These are phyloP conservation scores for Sitta carolinensis DNA, from an alignment of 2,797 vertebrate genomes.

Conservation along the genomic window DNA sequence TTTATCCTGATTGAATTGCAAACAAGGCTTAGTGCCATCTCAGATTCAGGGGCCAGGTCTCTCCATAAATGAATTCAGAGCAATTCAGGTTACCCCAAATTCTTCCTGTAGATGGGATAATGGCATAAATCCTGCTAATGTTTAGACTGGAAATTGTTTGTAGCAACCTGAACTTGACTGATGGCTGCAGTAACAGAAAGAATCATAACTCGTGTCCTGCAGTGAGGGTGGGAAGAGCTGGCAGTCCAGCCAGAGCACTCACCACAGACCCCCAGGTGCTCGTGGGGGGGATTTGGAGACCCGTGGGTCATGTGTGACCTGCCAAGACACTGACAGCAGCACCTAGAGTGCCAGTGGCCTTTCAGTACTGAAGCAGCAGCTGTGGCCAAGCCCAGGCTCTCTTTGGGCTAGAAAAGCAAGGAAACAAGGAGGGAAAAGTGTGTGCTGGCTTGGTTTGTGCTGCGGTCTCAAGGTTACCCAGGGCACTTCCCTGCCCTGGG, in stretches of 20 bases:
- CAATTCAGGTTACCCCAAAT: conserved; percentile 46
- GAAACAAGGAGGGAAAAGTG: not conserved
- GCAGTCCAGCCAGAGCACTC: not conserved
- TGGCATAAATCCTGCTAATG: conserved; percentile 57
- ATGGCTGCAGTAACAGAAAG: not conserved
- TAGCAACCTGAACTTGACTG: conserved; percentile 53
- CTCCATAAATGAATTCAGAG: conserved; percentile 32
- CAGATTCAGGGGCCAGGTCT: conserved; percentile 1
- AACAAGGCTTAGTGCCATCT: conserved; percentile 66
- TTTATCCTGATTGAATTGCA: conserved; percentile 70
- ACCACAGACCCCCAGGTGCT: not conserved
- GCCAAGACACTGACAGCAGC: not conserved
- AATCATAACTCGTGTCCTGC: not conserved
- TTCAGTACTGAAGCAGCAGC: not conserved
- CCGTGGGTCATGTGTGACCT: accelerated
- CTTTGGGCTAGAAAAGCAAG: not conserved
- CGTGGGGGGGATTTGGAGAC: not conserved
- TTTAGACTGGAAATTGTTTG: conserved; percentile 63
- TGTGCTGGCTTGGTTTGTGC: not conserved
- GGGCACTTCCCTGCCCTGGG: not conserved
- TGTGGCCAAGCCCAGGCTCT: not conserved
- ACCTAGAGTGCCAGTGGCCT: not conserved
- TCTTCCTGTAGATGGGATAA: conserved; percentile 58
- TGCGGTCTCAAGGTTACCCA: not conserved
- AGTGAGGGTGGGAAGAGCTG: not conserved